Evolutionary conservation across 2,888 invertebrate genomes (phyloP).

Genomic region (Himalopsyche japonica): DNA sequence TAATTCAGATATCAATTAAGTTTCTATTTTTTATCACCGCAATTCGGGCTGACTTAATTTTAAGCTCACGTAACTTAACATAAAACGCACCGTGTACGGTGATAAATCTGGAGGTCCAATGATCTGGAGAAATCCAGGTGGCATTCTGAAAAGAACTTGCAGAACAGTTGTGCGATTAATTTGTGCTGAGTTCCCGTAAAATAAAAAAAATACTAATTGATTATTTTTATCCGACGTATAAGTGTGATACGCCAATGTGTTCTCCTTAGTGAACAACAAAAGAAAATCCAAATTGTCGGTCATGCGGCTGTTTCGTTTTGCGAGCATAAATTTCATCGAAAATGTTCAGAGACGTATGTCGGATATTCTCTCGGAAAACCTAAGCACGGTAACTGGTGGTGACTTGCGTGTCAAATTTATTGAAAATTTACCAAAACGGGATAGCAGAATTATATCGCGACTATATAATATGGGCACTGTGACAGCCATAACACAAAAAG

Average conservation of each 20-base stretch:
- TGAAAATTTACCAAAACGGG: slow-evolving; percentile 15
- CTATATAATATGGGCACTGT: background rate
- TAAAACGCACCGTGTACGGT: too few species aligned
- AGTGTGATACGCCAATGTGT: background rate
- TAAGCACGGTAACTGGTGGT: slow-evolving; percentile 19
- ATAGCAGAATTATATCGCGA: background rate
- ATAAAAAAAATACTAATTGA: too few species aligned
- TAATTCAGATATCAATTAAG: too few species aligned
- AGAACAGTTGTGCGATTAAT: too few species aligned
- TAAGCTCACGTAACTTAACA: too few species aligned
- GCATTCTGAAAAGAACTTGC: too few species aligned
- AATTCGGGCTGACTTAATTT: too few species aligned
- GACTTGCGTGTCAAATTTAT: slow-evolving; percentile 22
- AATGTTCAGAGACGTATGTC: background rate
- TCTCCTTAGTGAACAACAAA: background rate
- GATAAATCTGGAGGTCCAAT: too few species aligned
- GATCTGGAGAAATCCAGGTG: too few species aligned
- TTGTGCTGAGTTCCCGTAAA: too few species aligned
- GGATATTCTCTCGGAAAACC: background rate
- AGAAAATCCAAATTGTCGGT: background rate
- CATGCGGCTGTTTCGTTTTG: background rate
- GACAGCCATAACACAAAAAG: background rate
- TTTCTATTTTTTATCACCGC: too few species aligned
- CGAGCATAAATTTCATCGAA: background rate
- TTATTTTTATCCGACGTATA: background rate